phyloP scores from a whole-genome alignment of 2,888 invertebrate species.

The Baccha elongata region DNA sequence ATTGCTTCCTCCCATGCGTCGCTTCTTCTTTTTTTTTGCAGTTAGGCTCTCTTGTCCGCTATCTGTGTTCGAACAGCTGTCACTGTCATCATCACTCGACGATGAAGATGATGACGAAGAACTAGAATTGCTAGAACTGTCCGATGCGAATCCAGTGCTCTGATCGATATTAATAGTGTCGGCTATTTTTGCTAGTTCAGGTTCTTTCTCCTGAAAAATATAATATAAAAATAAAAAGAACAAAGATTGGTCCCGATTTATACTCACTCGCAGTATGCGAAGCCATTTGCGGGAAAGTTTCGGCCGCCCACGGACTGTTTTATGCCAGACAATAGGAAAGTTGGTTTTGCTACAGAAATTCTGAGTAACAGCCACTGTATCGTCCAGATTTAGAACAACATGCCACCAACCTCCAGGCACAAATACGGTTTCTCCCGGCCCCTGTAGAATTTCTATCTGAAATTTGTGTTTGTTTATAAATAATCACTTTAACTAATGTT shows the following conservation, averaged over 20 bases:
- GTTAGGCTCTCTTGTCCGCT: constrained; percentile 95
- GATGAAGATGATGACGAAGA: constrained; percentile 89
- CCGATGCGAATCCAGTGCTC: constrained; percentile 95
- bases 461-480: background rate
- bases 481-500: background rate
- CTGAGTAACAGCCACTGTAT: constrained; percentile 98
- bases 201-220: constrained; percentile 85
- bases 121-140: constrained; percentile 93
- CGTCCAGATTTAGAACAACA: constrained; percentile 97
- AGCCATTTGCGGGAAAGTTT: constrained; percentile 98
- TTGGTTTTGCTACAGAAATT: constrained; percentile 98
- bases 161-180: constrained; percentile 92
- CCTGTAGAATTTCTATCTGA: constrained; percentile 95
- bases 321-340: constrained; percentile 99
- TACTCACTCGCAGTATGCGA: constrained; percentile 83
- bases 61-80: constrained; percentile 85
- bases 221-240: background rate
- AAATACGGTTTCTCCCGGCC: constrained; percentile 98
- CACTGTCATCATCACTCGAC: constrained; percentile 84
- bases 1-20: constrained; percentile 82
- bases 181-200: constrained; percentile 90
- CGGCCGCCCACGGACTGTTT: constrained; percentile 96
- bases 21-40: constrained; percentile 91
- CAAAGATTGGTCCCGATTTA: background rate
- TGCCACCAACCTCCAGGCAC: constrained; percentile 99